These are phyloP conservation scores for Anisognathus igniventris DNA, from an alignment of 2,797 vertebrate species.

Conservation along the genomic window DNA sequence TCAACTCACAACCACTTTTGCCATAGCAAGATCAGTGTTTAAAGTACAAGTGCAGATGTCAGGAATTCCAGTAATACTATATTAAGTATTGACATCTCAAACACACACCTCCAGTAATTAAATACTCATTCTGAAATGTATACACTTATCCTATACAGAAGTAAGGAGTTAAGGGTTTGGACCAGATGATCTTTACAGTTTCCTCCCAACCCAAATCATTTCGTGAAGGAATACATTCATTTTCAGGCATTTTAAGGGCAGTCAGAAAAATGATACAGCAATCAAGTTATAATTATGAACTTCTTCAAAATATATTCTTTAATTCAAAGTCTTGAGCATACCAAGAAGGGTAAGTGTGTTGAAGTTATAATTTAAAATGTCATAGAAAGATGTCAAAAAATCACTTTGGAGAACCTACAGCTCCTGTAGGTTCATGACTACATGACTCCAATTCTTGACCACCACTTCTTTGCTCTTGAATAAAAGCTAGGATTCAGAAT, in stretches of 20 bases:
- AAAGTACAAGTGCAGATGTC: background rate
- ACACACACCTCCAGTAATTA: background rate
- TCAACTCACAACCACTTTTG: background rate
- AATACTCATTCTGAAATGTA: background rate
- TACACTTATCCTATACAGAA: background rate
- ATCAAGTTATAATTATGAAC: background rate
- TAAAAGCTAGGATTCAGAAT: background rate
- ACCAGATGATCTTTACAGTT: background rate
- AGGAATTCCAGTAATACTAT: background rate
- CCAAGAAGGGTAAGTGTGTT: background rate
- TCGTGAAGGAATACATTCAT: background rate
- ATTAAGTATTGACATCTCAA: background rate
- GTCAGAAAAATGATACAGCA: background rate
- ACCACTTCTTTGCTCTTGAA: background rate
- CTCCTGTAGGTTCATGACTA: background rate
- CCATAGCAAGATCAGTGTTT: background rate
- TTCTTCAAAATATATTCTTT: background rate
- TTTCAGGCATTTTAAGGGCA: background rate
- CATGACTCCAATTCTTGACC: background rate
- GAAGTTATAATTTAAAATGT: background rate
- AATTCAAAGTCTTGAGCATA: background rate
- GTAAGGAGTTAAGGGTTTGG: background rate
- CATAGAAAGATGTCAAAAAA: background rate
- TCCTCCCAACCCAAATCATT: background rate
- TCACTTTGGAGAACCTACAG: background rate